Evolutionary conservation across 1,140 invertebrate species (phyloP).

Genomic region (Zophobas morio): DNA sequence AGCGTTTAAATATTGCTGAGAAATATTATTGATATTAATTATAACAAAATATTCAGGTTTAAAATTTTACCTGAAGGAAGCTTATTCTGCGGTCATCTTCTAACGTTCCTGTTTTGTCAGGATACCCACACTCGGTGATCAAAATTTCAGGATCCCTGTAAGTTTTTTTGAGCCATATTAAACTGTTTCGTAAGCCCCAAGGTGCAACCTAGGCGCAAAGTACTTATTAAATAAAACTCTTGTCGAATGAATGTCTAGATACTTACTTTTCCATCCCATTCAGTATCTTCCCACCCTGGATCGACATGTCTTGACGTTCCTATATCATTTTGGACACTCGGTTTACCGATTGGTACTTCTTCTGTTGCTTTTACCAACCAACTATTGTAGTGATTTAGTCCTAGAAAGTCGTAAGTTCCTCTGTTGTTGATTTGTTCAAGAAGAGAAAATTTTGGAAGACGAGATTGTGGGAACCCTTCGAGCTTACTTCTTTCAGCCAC

Average conservation of each 20-base stretch:
- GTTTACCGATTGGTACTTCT: slow-evolving; percentile 63
- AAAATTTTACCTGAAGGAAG: slow-evolving; percentile 64
- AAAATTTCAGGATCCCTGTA: slow-evolving; percentile 71
- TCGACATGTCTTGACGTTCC: background rate
- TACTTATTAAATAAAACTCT: no score
- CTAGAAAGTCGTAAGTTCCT: no score
- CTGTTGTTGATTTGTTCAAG: no score
- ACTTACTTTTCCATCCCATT: slow-evolving; percentile 23
- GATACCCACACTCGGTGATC: slow-evolving; percentile 74
- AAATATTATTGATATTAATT: slow-evolving; percentile 9
- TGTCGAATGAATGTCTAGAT: no score
- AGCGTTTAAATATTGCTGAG: slow-evolving; percentile 73
- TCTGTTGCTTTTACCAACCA: slow-evolving; percentile 67
- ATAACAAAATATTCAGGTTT: background rate
- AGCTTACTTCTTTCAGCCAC: no score
- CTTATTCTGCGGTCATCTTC: slow-evolving; percentile 70
- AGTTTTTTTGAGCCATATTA: slow-evolving; percentile 71
- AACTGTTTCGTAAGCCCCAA: slow-evolving; percentile 70
- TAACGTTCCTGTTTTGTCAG: slow-evolving; percentile 67
- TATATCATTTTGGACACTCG: slow-evolving; percentile 57
- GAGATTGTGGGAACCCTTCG: no score
- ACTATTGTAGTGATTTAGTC: slow-evolving; percentile 67
- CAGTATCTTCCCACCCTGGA: background rate
- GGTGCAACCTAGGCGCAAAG: slow-evolving; percentile 61
- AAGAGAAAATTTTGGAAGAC: no score